Evolutionary conservation across 2,888 invertebrate genomes (phyloP).

Genomic region (Hermaeophaga mercurialis): DNA sequence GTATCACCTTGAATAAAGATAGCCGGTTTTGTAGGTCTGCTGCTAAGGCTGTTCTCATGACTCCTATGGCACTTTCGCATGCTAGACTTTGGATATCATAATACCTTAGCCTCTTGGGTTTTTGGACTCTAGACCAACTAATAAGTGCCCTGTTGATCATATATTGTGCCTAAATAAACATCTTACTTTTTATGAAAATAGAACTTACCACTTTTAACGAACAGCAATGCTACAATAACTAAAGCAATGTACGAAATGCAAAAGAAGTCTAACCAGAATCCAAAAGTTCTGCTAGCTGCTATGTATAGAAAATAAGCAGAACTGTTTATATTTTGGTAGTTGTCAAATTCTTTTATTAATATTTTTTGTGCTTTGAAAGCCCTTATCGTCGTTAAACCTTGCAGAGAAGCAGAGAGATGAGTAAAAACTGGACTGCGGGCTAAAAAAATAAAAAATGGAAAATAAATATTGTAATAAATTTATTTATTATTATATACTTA

Average conservation of each 20-base stretch:
- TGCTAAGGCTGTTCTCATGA: too few species aligned
- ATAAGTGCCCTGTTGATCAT: background rate
- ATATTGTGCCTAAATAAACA: too few species aligned
- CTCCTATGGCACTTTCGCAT: too few species aligned
- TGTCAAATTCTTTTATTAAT: slow-evolving; percentile 65
- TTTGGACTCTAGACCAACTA: background rate
- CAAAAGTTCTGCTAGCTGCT: slow-evolving; percentile 69
- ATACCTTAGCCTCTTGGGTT: too few species aligned
- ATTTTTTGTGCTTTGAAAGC: slow-evolving; percentile 69
- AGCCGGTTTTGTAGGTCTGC: too few species aligned
- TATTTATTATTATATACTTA: slow-evolving; percentile 52
- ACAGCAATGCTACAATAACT: slow-evolving; percentile 67
- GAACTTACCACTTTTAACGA: slow-evolving; percentile 61
- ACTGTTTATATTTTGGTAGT: slow-evolving; percentile 68
- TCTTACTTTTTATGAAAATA: background rate
- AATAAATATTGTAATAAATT: background rate
- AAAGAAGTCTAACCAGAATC: slow-evolving; percentile 70
- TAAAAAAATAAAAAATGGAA: slow-evolving; percentile 49
- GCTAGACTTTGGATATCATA: too few species aligned
- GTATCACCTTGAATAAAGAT: too few species aligned
- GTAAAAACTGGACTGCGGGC: slow-evolving; percentile 80
- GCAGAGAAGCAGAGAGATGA: slow-evolving; percentile 73
- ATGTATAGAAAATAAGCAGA: slow-evolving; percentile 73
- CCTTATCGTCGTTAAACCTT: slow-evolving; percentile 77
- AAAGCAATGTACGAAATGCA: slow-evolving; percentile 67